Base-by-base conservation (phyloP, 2,113 vertebrate genomes). In the Rhodinocichla rosea region DNA sequence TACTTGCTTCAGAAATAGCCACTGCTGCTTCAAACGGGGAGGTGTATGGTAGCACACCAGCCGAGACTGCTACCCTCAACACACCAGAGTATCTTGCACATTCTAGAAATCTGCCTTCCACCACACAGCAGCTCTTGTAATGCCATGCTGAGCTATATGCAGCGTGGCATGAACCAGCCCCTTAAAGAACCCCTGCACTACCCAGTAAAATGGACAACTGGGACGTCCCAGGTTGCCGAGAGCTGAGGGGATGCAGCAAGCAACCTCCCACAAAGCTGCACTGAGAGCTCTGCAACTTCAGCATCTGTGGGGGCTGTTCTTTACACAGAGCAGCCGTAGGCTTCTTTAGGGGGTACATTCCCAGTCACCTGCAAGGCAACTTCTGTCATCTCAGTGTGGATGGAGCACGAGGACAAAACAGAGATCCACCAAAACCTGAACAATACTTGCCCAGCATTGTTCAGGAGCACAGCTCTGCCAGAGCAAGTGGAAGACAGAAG, bases 41-140 rank as follows among this genome's bases (percentile, higher is more conserved):
- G 35, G 67, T 0, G 0, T 7, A 16, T 1, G 0, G 0, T 3
- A n/a, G 63, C 75, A 77, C 87, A 77, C 7, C 53, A 77, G 60
- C 45, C 4, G 11, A 45, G 42, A 50, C 0, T 15, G 47, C 33
- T n/a, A 45, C 42, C 32, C 37, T 80, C 77, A 23, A 68, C 47
- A 65, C 0, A 1, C 6, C 0, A 63, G 40, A 47, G 40, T 24
- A 59, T 28, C 67, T 30, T 35, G 55, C 60, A 74, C 1, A 2
- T 33, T 53, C 50, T 32, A 50, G 52, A 50, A 75, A 82, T 71
- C 47, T 23, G 39, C 52, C 35, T 70, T 49, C 32, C 68, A 47
- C 37, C 40, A n/a, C 56, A 57, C 14, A 45, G 47, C 47, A 55
- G 60, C 57, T 50, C 42, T 6, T 24, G 53, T 35, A 44, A 49